Conservation (phyloP, 2,797 vertebrate species). For the Phoxinus dragarum region DNA sequence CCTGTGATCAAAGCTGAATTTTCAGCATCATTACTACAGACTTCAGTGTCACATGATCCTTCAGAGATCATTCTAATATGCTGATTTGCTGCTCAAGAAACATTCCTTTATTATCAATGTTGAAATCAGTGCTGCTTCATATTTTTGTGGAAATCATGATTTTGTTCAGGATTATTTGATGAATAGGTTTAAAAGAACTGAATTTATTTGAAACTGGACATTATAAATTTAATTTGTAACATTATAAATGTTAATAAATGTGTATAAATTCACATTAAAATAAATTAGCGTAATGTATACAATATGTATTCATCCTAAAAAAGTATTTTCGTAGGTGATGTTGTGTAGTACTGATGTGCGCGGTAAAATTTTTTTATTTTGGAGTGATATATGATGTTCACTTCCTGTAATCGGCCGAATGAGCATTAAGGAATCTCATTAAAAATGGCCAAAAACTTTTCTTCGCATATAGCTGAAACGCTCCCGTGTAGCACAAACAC, state of each 20-base stretch:
- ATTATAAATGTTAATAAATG: not conserved
- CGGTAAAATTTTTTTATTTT: not conserved
- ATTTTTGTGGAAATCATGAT: not conserved
- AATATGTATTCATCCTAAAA: not conserved
- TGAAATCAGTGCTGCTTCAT: not conserved
- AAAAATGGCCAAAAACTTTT: not conserved
- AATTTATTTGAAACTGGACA: not conserved
- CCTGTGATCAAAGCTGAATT: not conserved
- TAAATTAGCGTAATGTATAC: not conserved
- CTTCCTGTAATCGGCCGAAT: not conserved
- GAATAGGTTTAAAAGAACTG: not conserved
- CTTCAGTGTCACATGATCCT: not conserved
- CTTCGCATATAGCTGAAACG: too few relatives aligned
- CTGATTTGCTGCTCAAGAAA: not conserved
- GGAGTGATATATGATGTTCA: not conserved
- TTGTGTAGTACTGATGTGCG: not conserved
- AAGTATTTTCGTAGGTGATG: fast-evolving
- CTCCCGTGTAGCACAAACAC: not conserved
- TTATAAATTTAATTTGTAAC: not conserved
- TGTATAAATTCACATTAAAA: not conserved
- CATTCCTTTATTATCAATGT: not conserved
- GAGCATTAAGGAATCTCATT: not conserved
- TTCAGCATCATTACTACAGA: not conserved
- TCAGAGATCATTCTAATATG: not conserved
- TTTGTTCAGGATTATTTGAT: not conserved